These are phyloP conservation scores for Drosophila neotestacea DNA, from an alignment of 2,888 invertebrate genomes.

Conservation along the genomic window DNA sequence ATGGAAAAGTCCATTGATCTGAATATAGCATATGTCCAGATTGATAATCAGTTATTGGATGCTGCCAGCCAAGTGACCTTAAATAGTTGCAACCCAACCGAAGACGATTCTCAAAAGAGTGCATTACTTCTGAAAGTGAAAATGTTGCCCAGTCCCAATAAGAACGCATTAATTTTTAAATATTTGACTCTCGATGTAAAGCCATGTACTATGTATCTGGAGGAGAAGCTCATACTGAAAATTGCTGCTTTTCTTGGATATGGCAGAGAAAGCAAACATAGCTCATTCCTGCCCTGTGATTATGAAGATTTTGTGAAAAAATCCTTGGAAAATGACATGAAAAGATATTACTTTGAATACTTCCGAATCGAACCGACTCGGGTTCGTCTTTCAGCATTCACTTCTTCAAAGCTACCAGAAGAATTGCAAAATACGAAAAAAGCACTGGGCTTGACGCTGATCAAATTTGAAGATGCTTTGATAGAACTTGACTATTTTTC, in stretches of 20 bases:
- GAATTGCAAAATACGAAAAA: conserved; percentile 93
- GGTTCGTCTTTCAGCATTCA: conserved; percentile 95
- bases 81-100: conserved; percentile 88
- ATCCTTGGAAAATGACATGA: conserved; percentile 92
- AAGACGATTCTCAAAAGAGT: conserved; percentile 86
- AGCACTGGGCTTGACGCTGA: conserved; percentile 93
- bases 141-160: conserved; percentile 89
- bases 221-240: conserved; percentile 93
- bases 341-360: conserved; percentile 94
- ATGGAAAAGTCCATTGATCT: conserved; percentile 88
- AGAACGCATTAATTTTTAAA: conserved; percentile 95
- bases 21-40: conserved; percentile 92
- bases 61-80: conserved; percentile 94
- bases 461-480: conserved; percentile 98
- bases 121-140: conserved; percentile 93
- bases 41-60: conserved; percentile 95
- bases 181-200: conserved; percentile 93
- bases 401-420: conserved; percentile 92
- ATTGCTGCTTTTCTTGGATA: conserved; percentile 88
- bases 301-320: conserved; percentile 92
- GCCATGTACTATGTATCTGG: conserved; percentile 93
- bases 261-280: conserved; percentile 87
- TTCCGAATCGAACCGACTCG: conserved; percentile 92
- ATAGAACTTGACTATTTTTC: conserved; percentile 96
- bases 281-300: conserved; percentile 91